These are phyloP conservation scores for Lochmaea crataegi DNA, from an alignment of 2,888 invertebrate genomes.

Conservation along the genomic window DNA sequence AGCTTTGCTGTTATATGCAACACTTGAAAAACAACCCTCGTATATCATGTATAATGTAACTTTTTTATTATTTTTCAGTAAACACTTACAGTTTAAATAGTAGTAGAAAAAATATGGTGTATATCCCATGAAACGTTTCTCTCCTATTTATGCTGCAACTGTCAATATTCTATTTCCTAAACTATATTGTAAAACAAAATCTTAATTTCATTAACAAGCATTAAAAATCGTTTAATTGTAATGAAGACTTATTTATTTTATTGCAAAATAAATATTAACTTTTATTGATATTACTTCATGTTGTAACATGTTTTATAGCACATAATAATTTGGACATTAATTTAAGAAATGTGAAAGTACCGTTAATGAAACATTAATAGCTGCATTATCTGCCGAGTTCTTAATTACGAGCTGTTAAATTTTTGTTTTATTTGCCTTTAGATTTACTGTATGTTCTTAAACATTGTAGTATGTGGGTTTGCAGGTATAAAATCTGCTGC, in stretches of 20 bases:
- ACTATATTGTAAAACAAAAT: too few species aligned
- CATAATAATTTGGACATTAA: conserved; percentile 1
- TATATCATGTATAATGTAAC: too few species aligned
- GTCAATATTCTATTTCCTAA: too few species aligned
- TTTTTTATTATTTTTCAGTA: too few species aligned
- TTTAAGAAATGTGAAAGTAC: neutral
- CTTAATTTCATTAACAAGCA: neutral
- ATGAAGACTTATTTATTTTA: neutral
- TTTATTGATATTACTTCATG: neutral
- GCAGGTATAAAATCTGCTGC: neutral
- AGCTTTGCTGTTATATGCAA: too few species aligned
- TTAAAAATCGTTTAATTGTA: neutral
- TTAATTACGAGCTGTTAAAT: neutral
- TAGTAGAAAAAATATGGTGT: too few species aligned
- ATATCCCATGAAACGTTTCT: too few species aligned
- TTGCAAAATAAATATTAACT: neutral
- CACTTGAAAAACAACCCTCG: too few species aligned
- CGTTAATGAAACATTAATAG: neutral
- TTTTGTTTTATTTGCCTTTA: conserved; percentile 1
- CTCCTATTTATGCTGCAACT: too few species aligned
- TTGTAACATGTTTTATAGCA: conserved; percentile 1
- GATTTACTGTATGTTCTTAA: neutral
- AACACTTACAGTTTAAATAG: too few species aligned
- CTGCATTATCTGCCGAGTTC: neutral
- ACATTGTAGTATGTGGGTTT: neutral